A percentile compares a stretch with the other conserved stretches of the same genome.
Conservation (phyloP, 2,888 invertebrate species). For the Scaptomyza polygonia region DNA sequence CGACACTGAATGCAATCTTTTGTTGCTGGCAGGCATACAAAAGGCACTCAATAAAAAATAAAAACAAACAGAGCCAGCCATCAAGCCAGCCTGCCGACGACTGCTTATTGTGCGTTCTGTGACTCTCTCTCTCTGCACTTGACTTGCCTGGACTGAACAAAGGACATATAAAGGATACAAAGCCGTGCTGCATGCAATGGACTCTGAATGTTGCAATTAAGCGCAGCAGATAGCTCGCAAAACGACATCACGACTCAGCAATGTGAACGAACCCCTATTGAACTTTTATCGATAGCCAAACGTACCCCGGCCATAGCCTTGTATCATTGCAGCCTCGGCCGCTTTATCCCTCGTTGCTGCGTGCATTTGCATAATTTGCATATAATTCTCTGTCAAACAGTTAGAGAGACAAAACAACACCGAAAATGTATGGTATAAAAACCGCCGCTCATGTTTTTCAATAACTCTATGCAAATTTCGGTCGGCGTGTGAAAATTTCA, state of each 20-base stretch:
- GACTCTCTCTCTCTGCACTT: constrained; percentile 37
- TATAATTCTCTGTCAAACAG: constrained; percentile 73
- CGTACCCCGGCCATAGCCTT: constrained; percentile 3
- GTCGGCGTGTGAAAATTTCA: constrained; percentile 51
- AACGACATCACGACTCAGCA: constrained; percentile 22
- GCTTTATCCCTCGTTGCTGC: constrained; percentile 13
- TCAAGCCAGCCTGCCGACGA: constrained; percentile 18
- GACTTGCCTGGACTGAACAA: constrained; percentile 44
- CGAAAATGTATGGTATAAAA: constrained; percentile 30
- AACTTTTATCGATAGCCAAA: constrained; percentile 40
- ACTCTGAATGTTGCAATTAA: constrained; percentile 64
- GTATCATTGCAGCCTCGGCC: constrained; percentile 2
- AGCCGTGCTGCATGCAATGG: constrained; percentile 37
- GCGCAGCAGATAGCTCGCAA: constrained; percentile 38
- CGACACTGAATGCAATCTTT: constrained; percentile 24
- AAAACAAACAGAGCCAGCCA: constrained; percentile 33
- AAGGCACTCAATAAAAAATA: constrained; percentile 46
- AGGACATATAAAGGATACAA: constrained; percentile 33
- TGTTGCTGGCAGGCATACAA: constrained; percentile 49
- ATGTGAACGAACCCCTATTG: constrained; percentile 54
- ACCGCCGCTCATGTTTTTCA: constrained; percentile 51
- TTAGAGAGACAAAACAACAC: constrained; percentile 57
- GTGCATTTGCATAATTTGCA: constrained; percentile 76
- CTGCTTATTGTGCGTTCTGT: constrained; percentile 10
- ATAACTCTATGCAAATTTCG: constrained; percentile 52